Base-by-base conservation (phyloP, 2,888 invertebrate species). In the Periphyllus acericola region DNA sequence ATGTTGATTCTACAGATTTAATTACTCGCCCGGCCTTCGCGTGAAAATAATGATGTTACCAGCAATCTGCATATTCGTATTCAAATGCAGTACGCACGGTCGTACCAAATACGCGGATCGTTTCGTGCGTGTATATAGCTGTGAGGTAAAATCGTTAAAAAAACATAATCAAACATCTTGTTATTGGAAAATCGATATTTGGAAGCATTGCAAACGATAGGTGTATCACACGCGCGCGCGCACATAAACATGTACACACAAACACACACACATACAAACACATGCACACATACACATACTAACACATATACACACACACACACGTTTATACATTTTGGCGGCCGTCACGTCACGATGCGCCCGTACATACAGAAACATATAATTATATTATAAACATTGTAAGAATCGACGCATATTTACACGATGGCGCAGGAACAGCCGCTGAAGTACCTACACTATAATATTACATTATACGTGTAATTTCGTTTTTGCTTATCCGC, bases 111-210 rank as follows among this genome's bases (percentile, higher is more conserved):
- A 66, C 71, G 72, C 29, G 40, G 36, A 66, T 72, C 17, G 40
- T 29, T 29, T 74, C 21, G 4, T 29, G n/a, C n/a, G 11, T 17
- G 14, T 3, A 6, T 34, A 74, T 83, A 32, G 75, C 66, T 68
- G 76, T 68, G 5, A 78, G 76, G 84, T 78, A 68, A 84, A 76
- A 32, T 85, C 76, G 25, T 85, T 68, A 68, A 78, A 76, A 66
- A 76, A 46, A 46, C 66, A 36, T n/a, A 46, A 84, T 32, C 46
- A 11, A 75, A 76, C 17, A 17, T 34, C n/a, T 17, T 17, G 68
- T 84, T 78, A 84, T 84, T 84, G 76, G 84, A 66, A 68, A 68
- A 68, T 78, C n/a, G 66, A 46, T 46, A 55, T 55, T 74, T 32
- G 52, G 36, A 66, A 75, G 29, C 11, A 25, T 66, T 71, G 68